Percentiles rank a stretch among this genome's conserved stretches.
These are phyloP conservation scores for Pocillopora damicornis DNA, from an alignment of 64 coral and sea anemone species.

Conservation along the genomic window DNA sequence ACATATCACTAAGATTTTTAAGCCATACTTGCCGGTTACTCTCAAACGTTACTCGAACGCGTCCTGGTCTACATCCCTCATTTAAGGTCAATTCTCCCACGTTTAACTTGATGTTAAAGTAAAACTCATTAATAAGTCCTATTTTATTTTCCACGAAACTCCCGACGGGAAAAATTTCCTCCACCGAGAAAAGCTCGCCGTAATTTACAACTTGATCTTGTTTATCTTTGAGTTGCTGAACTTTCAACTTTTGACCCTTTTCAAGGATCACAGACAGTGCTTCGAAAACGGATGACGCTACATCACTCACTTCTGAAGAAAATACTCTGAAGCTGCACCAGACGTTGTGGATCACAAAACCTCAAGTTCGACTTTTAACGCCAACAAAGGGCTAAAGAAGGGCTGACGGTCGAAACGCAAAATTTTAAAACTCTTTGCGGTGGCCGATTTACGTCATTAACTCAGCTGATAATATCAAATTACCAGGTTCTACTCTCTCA, in stretches of 20 bases:
- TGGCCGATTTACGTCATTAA: no score
- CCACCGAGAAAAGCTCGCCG: constrained; percentile 13
- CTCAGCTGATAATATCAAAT: no score
- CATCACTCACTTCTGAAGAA: constrained; percentile 6
- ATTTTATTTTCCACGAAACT: constrained; percentile 18
- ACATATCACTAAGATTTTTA: not conserved
- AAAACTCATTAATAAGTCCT: not conserved
- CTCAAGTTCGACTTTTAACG: no score
- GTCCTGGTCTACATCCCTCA: constrained; percentile 4
- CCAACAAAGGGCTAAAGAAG: no score
- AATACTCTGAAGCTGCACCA: not conserved
- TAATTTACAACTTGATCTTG: constrained; percentile 2
- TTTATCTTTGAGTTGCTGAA: not conserved
- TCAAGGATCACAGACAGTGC: not conserved
- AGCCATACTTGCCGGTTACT: not conserved
- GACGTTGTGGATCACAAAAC: not conserved
- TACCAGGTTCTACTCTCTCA: no score
- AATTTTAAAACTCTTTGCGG: no score
- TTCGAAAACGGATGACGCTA: constrained; percentile 1
- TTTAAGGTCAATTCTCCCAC: not conserved
- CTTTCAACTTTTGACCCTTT: not conserved
- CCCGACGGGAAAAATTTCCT: constrained; percentile 8
- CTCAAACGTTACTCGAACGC: constrained; percentile 9
- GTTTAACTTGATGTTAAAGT: constrained; percentile 9
- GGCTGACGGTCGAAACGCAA: no score